Conservation (phyloP, 2,797 vertebrate species). For the Ispidina picta region DNA sequence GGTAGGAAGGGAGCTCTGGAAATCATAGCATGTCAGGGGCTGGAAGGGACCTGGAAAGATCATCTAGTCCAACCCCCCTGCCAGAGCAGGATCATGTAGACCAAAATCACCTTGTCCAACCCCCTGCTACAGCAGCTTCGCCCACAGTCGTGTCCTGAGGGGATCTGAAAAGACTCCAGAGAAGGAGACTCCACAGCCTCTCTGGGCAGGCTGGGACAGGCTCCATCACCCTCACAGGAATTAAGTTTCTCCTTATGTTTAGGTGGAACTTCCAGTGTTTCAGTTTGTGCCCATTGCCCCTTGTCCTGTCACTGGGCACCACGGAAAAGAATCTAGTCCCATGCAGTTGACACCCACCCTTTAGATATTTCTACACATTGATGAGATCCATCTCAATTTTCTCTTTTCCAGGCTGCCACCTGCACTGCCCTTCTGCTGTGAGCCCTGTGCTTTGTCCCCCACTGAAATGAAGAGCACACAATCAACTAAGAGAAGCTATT, state of each 20-base stretch:
- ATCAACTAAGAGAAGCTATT: too few relatives aligned
- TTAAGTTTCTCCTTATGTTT: background rate
- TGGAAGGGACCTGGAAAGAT: too few relatives aligned
- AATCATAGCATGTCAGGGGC: background rate
- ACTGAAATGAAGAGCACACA: background rate
- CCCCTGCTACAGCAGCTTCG: background rate
- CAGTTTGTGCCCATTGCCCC: background rate
- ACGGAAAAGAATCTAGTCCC: background rate
- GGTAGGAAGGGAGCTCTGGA: background rate
- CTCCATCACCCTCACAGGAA: background rate
- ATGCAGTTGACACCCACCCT: background rate
- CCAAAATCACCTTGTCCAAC: background rate
- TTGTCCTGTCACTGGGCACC: background rate
- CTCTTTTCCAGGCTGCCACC: background rate
- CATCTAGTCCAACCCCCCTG: too few relatives aligned
- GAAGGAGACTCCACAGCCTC: background rate
- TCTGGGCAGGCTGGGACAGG: background rate
- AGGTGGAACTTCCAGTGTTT: background rate
- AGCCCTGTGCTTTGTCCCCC: background rate
- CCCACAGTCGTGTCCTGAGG: background rate
- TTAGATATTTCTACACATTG: background rate
- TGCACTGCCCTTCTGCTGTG: background rate
- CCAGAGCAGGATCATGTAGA: too few relatives aligned
- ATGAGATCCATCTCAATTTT: background rate
- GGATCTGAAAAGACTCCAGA: background rate